Percentiles rank a stretch among this genome's conserved stretches.
phyloP scores from a whole-genome alignment of 2,113 vertebrate species.

The Pelodiscus sinensis region DNA sequence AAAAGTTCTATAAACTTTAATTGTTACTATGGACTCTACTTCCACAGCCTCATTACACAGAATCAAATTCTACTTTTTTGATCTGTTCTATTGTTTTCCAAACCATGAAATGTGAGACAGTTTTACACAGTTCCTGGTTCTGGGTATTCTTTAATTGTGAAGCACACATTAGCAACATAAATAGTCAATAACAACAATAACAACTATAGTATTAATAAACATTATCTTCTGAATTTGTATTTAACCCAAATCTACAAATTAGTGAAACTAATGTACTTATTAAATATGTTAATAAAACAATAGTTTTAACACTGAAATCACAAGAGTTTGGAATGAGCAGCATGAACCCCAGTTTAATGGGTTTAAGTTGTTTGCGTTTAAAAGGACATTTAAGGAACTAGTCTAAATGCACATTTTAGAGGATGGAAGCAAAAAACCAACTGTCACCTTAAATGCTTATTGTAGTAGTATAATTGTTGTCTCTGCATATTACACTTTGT shows the following conservation, averaged over 20 bases:
- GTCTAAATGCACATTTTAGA: background rate
- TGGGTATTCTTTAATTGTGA: background rate
- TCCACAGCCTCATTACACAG: background rate
- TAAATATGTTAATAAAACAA: background rate
- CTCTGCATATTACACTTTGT: background rate
- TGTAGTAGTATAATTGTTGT: background rate
- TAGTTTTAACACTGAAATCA: background rate
- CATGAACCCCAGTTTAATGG: background rate
- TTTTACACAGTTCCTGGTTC: background rate
- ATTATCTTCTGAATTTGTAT: constrained; percentile 16
- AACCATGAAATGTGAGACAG: background rate
- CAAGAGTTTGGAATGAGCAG: background rate
- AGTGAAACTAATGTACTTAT: background rate
- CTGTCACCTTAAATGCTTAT: background rate
- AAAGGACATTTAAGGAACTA: background rate
- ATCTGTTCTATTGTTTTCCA: background rate
- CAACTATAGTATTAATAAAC: background rate
- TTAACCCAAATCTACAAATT: background rate
- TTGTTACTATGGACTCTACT: background rate
- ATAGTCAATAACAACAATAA: background rate
- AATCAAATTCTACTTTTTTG: background rate
- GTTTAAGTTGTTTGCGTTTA: background rate
- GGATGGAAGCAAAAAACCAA: background rate
- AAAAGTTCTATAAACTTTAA: background rate
- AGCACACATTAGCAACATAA: background rate